These are phyloP conservation scores for Carollia perspicillata DNA, from an alignment of 2,113 vertebrate species.

Conservation along the genomic window DNA sequence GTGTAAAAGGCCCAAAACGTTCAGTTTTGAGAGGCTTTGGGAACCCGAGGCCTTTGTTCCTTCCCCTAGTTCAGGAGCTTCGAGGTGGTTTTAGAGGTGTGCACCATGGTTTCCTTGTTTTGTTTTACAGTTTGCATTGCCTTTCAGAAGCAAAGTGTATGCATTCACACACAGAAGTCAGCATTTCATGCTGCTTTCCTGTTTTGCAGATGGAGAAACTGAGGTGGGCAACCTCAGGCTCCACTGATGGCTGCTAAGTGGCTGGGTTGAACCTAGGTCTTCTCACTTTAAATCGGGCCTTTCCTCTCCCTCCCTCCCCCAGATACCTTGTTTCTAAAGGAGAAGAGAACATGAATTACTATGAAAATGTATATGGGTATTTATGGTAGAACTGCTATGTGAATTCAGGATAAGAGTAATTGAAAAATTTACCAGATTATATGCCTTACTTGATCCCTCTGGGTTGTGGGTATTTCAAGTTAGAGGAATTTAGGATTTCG, in stretches of 20 bases:
- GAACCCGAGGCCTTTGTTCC: background rate
- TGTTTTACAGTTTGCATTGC: background rate
- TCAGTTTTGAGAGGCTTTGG: background rate
- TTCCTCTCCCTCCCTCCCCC: background rate
- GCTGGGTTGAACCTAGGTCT: background rate
- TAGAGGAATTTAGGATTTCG: background rate
- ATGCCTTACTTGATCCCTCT: background rate
- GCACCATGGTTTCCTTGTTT: background rate
- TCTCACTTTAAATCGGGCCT: background rate
- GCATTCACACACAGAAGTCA: background rate
- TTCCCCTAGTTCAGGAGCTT: background rate
- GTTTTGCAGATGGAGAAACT: background rate
- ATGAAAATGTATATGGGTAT: background rate
- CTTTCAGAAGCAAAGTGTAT: background rate
- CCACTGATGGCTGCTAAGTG: background rate
- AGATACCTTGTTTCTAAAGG: background rate
- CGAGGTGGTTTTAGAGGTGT: background rate
- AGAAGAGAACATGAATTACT: background rate
- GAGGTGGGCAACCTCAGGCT: background rate
- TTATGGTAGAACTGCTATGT: background rate
- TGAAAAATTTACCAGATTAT: background rate
- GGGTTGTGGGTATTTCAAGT: background rate
- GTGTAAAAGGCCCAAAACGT: background rate
- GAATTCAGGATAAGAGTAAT: background rate
- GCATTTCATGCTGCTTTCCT: background rate